phyloP scores from a whole-genome alignment of 1,140 invertebrate genomes.

The Drosophila pandora region DNA sequence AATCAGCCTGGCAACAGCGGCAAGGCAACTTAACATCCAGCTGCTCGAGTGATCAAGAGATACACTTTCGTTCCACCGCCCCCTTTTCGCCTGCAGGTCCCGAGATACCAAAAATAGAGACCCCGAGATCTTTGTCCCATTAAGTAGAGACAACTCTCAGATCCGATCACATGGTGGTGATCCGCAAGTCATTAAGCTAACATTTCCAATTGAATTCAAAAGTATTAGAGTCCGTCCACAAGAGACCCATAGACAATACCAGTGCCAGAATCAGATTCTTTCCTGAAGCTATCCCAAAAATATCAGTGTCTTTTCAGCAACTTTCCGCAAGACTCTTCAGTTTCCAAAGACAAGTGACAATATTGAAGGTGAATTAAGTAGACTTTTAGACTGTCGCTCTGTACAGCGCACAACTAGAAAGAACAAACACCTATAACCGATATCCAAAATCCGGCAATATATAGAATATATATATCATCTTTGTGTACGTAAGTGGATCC shows the following conservation, averaged over 20 bases:
- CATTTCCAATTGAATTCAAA: conserved; percentile 50
- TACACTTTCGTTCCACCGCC: conserved; percentile 44
- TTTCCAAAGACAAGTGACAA: conserved; percentile 71
- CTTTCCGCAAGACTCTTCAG: conserved; percentile 11
- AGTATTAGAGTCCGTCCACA: conserved; percentile 73
- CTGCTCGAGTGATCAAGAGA: conserved; percentile 34
- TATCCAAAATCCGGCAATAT: conserved; percentile 36
- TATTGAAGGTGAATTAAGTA: conserved; percentile 46
- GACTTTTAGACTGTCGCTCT: conserved; percentile 11
- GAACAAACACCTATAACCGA: conserved; percentile 18
- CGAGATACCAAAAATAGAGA: conserved; percentile 41
- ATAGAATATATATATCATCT: conserved; percentile 21
- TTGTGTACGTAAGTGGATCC: conserved; percentile 39
- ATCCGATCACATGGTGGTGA: conserved; percentile 14
- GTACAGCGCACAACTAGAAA: conserved; percentile 37
- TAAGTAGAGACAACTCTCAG: conserved; percentile 21
- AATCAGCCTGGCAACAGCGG: conserved; percentile 65
- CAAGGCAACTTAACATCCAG: conserved; percentile 34
- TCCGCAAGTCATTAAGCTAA: conserved; percentile 22
- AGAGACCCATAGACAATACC: conserved; percentile 30
- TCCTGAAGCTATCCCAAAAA: neutral
- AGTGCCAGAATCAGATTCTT: conserved; percentile 27
- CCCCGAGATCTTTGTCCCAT: conserved; percentile 45
- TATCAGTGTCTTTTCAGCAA: conserved; percentile 11
- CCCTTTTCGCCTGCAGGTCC: conserved; percentile 32